phyloP scores from a whole-genome alignment of 1,140 invertebrate genomes.

The Eumaeus atala region DNA sequence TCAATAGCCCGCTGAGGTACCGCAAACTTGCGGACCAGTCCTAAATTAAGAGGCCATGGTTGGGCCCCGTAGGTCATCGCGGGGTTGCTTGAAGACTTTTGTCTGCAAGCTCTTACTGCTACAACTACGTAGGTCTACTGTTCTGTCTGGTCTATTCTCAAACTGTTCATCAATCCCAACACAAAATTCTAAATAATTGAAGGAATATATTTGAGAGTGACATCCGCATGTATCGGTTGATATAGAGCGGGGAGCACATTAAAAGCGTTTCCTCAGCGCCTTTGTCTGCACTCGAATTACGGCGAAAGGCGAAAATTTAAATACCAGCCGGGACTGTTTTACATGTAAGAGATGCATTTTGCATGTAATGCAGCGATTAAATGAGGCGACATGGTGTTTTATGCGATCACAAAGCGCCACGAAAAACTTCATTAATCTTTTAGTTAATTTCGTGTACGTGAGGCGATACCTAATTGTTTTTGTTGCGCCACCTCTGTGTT shows the following conservation, averaged over 20 bases:
- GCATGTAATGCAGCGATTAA: constrained; percentile 63
- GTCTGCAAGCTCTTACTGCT: too few relatives aligned
- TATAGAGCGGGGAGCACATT: constrained; percentile 56
- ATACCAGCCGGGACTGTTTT: constrained; percentile 66
- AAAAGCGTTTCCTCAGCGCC: constrained; percentile 55
- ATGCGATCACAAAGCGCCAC: constrained; percentile 26
- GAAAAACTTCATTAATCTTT: constrained; percentile 22
- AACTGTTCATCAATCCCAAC: too few relatives aligned
- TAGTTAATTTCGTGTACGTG: not conserved
- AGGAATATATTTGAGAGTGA: too few relatives aligned
- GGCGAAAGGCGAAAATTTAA: constrained; percentile 68
- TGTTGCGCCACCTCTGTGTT: not conserved
- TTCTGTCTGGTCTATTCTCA: too few relatives aligned
- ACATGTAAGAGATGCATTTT: constrained; percentile 72
- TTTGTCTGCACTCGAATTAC: constrained; percentile 69
- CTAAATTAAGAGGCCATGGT: too few relatives aligned
- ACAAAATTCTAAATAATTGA: too few relatives aligned
- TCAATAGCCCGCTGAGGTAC: too few relatives aligned
- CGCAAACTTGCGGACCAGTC: too few relatives aligned
- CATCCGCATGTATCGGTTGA: constrained; percentile 37
- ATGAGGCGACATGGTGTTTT: constrained; percentile 49
- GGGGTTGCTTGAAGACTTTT: too few relatives aligned
- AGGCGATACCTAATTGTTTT: constrained; percentile 6
- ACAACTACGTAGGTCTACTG: too few relatives aligned
- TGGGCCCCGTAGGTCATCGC: too few relatives aligned